Evolutionary conservation across 2,888 invertebrate genomes (phyloP).

Genomic region (Acleris cristana): DNA sequence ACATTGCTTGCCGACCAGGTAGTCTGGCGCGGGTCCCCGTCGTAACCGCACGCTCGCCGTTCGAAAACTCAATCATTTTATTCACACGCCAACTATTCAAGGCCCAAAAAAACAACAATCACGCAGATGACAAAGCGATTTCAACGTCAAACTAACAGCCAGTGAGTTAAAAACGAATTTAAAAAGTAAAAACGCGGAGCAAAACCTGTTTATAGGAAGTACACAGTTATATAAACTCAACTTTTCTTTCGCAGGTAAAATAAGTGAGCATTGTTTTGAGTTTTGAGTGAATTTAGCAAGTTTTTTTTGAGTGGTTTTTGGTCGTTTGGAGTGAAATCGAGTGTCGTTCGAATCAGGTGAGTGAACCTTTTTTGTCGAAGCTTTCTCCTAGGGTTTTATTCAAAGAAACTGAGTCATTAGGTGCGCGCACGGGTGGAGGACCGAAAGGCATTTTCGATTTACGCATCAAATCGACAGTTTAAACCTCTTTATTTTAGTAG

Average conservation of each 20-base stretch:
- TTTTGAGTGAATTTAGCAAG: conserved; percentile 59
- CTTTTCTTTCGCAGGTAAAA: conserved; percentile 66
- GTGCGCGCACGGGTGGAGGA: conserved; percentile 8
- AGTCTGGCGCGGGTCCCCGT: conserved; percentile 54
- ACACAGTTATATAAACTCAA: conserved; percentile 72
- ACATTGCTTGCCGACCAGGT: conserved; percentile 47
- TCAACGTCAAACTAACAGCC: conserved; percentile 32
- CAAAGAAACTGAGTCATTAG: conserved; percentile 47
- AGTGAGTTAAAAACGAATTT: conserved; percentile 41
- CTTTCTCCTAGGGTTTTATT: conserved; percentile 58
- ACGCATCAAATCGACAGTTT: background rate
- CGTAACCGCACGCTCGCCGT: conserved; percentile 48
- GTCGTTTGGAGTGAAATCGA: conserved; percentile 60
- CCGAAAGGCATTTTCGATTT: conserved; percentile 20
- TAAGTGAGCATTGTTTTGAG: conserved; percentile 47
- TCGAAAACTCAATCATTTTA: conserved; percentile 34
- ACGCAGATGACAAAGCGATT: conserved; percentile 43
- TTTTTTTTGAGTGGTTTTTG: conserved; percentile 53
- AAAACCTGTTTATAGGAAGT: conserved; percentile 67
- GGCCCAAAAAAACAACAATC: conserved; percentile 46
- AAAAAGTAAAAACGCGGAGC: conserved; percentile 38
- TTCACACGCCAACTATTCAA: conserved; percentile 45
- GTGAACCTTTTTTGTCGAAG: conserved; percentile 52
- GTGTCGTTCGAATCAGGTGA: conserved; percentile 58
- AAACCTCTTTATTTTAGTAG: background rate